Percentiles rank a stretch among this genome's conserved stretches.
Conservation (phyloP, 2,113 vertebrate genomes). For the human (Homo sapiens) region GRCh38 chr9:82313501-82314000, state of each 20-base stretch:
- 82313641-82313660: background rate
- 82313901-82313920: background rate
- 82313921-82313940: background rate
- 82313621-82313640: background rate
- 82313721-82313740: background rate
- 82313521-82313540: background rate
- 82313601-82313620: background rate
- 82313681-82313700: background rate
- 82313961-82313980: background rate
- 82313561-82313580: background rate
- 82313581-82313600: background rate
- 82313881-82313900: background rate
- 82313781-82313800: background rate
- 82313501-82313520: background rate
- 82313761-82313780: background rate
- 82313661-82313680: background rate
- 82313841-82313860: background rate
- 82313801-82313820: background rate
- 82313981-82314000: background rate
- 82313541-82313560: background rate
- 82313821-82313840: background rate
- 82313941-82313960: background rate
- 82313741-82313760: background rate
- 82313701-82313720: background rate
- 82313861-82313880: background rate